phyloP scores from a whole-genome alignment of 2,888 invertebrate genomes.

The Beris morrisii region DNA sequence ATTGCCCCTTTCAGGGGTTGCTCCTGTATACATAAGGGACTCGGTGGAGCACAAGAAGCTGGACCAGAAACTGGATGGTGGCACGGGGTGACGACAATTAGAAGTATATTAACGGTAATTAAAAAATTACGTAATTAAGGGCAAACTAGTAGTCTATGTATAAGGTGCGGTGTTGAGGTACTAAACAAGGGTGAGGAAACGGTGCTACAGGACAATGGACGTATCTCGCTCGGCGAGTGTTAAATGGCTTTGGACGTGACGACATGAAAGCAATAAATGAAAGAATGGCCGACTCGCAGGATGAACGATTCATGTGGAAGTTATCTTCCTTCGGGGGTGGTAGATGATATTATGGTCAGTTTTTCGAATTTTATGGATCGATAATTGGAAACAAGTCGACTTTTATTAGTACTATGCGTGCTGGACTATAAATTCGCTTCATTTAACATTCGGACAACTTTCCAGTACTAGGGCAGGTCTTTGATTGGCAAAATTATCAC shows the following conservation, averaged over 20 bases:
- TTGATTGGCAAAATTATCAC: too few relatives aligned
- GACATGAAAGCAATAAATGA: slow-evolving; percentile 28
- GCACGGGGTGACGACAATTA: slow-evolving; percentile 47
- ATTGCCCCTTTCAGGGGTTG: neutral
- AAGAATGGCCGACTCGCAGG: neutral
- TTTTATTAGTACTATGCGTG: too few relatives aligned
- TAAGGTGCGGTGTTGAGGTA: slow-evolving; percentile 1
- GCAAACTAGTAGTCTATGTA: slow-evolving; percentile 40
- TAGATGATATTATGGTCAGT: too few relatives aligned
- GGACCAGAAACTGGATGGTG: slow-evolving; percentile 20
- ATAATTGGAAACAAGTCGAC: too few relatives aligned
- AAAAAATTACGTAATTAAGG: slow-evolving; percentile 57
- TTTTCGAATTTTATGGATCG: too few relatives aligned
- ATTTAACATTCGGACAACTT: too few relatives aligned
- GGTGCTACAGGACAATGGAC: neutral
- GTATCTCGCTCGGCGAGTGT: too few relatives aligned
- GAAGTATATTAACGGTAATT: slow-evolving; percentile 58
- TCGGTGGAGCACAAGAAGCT: neutral
- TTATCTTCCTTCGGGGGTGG: too few relatives aligned
- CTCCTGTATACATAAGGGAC: neutral
- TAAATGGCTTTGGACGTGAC: slow-evolving; percentile 23
- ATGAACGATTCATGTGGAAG: too few relatives aligned
- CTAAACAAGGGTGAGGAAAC: neutral
- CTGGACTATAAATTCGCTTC: too few relatives aligned
- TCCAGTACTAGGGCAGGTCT: too few relatives aligned